Evolutionary conservation across 2,888 invertebrate genomes (phyloP).

Genomic region (Hylaea fasciaria): DNA sequence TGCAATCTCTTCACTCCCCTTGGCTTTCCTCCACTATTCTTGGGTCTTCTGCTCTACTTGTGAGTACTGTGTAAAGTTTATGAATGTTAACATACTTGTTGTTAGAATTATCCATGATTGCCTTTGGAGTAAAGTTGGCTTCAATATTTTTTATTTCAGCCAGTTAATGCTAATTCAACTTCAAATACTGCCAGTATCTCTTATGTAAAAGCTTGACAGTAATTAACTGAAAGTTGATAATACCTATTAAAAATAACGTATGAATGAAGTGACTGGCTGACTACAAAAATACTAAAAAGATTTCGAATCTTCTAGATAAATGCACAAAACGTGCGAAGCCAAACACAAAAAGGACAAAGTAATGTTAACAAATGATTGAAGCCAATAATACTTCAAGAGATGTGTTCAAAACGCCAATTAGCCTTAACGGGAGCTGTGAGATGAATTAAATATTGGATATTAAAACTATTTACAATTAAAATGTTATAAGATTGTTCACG

Average conservation of each 20-base stretch:
- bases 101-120: constrained; percentile 31
- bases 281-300: too few relatives aligned
- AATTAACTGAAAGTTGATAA: too few relatives aligned
- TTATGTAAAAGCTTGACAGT: too few relatives aligned
- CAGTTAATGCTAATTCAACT: neutral
- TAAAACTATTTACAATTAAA: constrained; percentile 29
- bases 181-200: too few relatives aligned
- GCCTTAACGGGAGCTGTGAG: constrained; percentile 82
- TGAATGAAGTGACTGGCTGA: too few relatives aligned
- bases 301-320: too few relatives aligned
- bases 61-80: constrained; percentile 33
- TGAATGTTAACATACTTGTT: constrained; percentile 37
- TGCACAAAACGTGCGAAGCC: too few relatives aligned
- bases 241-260: too few relatives aligned
- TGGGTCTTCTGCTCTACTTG: constrained; percentile 23
- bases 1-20: constrained; percentile 32
- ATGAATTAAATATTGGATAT: constrained; percentile 63
- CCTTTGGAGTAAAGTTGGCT: constrained; percentile 32
- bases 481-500: constrained; percentile 5
- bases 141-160: constrained; percentile 4
- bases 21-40: constrained; percentile 33
- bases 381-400: constrained; percentile 42
- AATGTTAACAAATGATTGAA: constrained; percentile 15
- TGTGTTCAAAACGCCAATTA: constrained; percentile 78
- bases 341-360: too few relatives aligned